Percentiles rank a stretch among this genome's conserved stretches.
Evolutionary conservation across 2,113 vertebrate species (phyloP).

Genomic region (Grallaria varia): DNA sequence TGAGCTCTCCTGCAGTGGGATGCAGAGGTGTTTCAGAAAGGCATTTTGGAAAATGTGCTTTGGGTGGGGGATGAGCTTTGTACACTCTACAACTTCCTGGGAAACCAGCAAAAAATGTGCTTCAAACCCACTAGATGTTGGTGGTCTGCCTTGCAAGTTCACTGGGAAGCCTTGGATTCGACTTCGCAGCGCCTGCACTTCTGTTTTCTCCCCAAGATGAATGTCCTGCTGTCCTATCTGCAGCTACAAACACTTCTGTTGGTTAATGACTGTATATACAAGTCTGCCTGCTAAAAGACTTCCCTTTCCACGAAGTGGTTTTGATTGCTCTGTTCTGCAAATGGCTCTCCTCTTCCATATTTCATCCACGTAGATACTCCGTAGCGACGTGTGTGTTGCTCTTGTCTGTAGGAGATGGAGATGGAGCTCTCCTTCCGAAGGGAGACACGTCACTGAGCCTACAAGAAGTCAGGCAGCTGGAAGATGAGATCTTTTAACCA

Average conservation of each 20-base stretch:
- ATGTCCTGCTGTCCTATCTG: not conserved
- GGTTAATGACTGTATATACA: not conserved
- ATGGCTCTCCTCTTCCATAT: not conserved
- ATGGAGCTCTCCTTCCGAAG: not conserved
- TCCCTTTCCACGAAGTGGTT: not conserved
- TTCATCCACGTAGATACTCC: not conserved
- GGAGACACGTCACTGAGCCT: not conserved
- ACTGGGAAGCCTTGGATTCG: not conserved
- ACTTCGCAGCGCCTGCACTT: not conserved
- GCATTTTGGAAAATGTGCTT: not conserved
- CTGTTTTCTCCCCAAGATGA: not conserved
- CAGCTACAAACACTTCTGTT: not conserved
- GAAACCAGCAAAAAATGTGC: not conserved
- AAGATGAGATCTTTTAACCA: not conserved
- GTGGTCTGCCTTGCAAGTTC: not conserved
- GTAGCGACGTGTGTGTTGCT: not conserved
- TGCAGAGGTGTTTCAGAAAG: not conserved
- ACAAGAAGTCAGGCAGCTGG: not conserved
- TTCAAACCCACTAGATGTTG: not conserved
- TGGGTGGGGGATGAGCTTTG: not conserved
- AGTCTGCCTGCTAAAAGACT: not conserved
- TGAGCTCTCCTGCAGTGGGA: not conserved
- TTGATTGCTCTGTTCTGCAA: conserved; percentile 3
- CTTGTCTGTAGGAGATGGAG: not conserved
- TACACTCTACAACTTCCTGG: not conserved